A percentile compares a stretch with the other conserved stretches of the same genome.
Evolutionary conservation across 2,113 vertebrate species (phyloP).

Genomic region (Glaucidium brasilianum): DNA sequence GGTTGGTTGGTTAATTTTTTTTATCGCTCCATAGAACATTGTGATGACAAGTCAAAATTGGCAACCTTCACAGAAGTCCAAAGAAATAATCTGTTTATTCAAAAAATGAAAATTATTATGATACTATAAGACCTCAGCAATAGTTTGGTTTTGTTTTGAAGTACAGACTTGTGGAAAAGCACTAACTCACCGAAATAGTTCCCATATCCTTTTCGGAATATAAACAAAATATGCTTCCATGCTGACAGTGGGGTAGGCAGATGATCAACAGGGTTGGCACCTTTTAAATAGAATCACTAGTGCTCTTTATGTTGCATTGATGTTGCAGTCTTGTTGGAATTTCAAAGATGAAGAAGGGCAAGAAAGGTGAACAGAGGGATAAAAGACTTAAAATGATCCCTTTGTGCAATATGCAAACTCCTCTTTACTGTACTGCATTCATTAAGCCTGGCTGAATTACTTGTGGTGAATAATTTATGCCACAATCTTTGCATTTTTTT

Average conservation of each 20-base stretch:
- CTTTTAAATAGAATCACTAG: conserved; percentile 46
- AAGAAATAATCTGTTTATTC: neutral
- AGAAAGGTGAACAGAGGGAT: conserved; percentile 16
- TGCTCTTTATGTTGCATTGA: conserved; percentile 5
- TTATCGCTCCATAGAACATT: neutral
- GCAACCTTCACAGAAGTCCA: neutral
- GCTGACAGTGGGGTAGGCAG: neutral
- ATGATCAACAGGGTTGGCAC: conserved; percentile 12
- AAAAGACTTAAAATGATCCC: conserved; percentile 21
- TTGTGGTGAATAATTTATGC: neutral
- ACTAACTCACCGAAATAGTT: neutral
- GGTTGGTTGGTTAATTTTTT: neutral
- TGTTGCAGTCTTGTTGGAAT: conserved; percentile 42
- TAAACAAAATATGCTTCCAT: neutral
- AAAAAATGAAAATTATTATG: neutral
- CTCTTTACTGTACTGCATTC: neutral
- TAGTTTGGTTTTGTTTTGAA: neutral
- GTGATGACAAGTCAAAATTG: neutral
- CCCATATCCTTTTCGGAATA: neutral
- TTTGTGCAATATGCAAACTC: conserved; percentile 26
- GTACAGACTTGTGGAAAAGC: neutral
- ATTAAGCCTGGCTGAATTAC: neutral
- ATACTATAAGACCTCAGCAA: neutral
- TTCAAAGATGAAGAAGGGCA: conserved; percentile 33
- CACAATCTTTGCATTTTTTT: neutral